Percentiles rank a stretch among this genome's conserved stretches.
phyloP scores from a whole-genome alignment of 2,888 invertebrate genomes.

The Cantharis rustica region DNA sequence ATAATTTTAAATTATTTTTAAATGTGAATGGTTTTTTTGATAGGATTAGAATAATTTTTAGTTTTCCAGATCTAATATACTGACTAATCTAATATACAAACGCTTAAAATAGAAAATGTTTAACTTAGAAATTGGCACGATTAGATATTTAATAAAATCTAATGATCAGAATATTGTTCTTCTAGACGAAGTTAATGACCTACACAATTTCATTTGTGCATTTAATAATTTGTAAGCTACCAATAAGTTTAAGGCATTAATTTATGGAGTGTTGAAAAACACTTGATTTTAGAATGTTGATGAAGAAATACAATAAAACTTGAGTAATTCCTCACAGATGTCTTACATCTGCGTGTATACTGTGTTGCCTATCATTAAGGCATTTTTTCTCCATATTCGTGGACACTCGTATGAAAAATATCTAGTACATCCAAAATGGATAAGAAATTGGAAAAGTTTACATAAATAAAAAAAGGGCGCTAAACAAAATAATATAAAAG shows the following conservation, averaged over 20 bases:
- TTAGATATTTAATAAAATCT: neutral
- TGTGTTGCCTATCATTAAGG: neutral
- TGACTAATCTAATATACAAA: neutral
- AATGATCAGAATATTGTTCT: neutral
- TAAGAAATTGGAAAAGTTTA: too few relatives aligned
- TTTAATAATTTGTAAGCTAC: neutral
- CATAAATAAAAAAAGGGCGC: too few relatives aligned
- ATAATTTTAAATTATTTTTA: too few relatives aligned
- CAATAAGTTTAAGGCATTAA: neutral
- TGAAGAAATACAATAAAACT: neutral
- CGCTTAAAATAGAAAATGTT: neutral
- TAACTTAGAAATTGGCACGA: neutral
- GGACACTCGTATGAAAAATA: too few relatives aligned
- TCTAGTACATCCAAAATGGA: too few relatives aligned
- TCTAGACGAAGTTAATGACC: neutral
- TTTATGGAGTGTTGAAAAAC: neutral
- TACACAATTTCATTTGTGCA: neutral
- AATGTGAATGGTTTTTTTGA: neutral
- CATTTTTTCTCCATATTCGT: neutral
- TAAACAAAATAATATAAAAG: too few relatives aligned
- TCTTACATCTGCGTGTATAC: neutral
- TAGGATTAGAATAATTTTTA: neutral
- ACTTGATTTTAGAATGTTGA: neutral
- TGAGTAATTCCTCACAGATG: neutral
- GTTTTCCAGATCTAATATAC: neutral